Evolutionary conservation across 2,797 vertebrate genomes (phyloP).

Genomic region (Acanthiza pusilla): DNA sequence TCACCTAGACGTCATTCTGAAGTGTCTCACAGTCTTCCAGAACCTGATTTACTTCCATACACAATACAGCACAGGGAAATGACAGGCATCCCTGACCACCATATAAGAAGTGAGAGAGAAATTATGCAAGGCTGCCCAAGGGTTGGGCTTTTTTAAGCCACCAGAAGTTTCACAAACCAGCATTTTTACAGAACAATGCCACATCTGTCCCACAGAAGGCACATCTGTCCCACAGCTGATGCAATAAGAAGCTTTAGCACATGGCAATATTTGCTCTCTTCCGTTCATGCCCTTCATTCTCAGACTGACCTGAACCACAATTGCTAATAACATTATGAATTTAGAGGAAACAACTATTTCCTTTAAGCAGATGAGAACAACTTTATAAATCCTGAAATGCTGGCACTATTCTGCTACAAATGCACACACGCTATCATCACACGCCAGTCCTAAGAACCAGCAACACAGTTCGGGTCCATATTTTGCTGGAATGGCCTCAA

Average conservation of each 20-base stretch:
- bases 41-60: not conserved
- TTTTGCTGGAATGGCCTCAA: not conserved
- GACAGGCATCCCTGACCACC: not conserved
- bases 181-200: not conserved
- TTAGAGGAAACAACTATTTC: not conserved
- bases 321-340: not conserved
- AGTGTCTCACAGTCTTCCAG: not conserved
- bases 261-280: not conserved
- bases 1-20: not conserved
- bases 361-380: not conserved
- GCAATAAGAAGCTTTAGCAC: not conserved
- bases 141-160: not conserved
- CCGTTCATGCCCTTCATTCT: not conserved
- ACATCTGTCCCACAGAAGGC: not conserved
- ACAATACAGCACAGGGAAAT: not conserved
- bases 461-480: rapidly evolving
- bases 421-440: not conserved
- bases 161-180: not conserved
- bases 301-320: not conserved
- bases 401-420: not conserved
- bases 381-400: not conserved
- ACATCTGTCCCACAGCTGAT: not conserved
- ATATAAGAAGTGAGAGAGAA: not conserved
- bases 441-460: not conserved
- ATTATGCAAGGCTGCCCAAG: not conserved